Conservation (phyloP, 2,888 invertebrate genomes). For the Diabrotica balteata region DNA sequence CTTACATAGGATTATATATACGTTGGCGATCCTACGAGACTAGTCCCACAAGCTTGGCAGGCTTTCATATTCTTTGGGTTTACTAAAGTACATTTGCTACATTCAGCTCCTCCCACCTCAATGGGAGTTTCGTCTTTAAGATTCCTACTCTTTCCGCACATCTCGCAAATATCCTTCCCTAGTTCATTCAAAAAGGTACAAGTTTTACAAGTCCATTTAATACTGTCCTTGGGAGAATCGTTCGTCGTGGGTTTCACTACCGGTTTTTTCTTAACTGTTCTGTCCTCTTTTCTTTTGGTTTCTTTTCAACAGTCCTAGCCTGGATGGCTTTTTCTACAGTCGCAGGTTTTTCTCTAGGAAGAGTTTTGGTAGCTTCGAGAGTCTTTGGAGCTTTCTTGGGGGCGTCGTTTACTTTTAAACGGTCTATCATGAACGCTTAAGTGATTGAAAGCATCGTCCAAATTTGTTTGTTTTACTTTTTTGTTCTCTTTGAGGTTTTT, state of each 20-base stretch:
- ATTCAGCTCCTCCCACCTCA: constrained; percentile 77
- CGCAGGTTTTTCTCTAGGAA: constrained; percentile 60
- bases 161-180: constrained; percentile 70
- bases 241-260: constrained; percentile 10
- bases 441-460: constrained; percentile 67
- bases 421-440: constrained; percentile 63
- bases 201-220: constrained; percentile 72
- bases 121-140: constrained; percentile 63
- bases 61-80: constrained; percentile 70
- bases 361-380: constrained; percentile 36
- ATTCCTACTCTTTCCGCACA: constrained; percentile 70
- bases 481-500: constrained; percentile 59
- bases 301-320: constrained; percentile 45
- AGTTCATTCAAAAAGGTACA: constrained; percentile 74
- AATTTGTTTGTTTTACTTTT: constrained; percentile 64
- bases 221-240: no score
- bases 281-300: constrained; percentile 37
- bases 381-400: constrained; percentile 47
- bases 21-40: constrained; percentile 77
- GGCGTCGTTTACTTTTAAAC: constrained; percentile 65
- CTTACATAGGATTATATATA: constrained; percentile 65
- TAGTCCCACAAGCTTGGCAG: constrained; percentile 75
- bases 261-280: constrained; percentile 31
- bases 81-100: constrained; percentile 78
- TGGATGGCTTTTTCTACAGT: constrained; percentile 54